A percentile compares a stretch with the other conserved stretches of the same genome.
Conservation (phyloP, 2,888 invertebrate species). For the Andrena bicolor region DNA sequence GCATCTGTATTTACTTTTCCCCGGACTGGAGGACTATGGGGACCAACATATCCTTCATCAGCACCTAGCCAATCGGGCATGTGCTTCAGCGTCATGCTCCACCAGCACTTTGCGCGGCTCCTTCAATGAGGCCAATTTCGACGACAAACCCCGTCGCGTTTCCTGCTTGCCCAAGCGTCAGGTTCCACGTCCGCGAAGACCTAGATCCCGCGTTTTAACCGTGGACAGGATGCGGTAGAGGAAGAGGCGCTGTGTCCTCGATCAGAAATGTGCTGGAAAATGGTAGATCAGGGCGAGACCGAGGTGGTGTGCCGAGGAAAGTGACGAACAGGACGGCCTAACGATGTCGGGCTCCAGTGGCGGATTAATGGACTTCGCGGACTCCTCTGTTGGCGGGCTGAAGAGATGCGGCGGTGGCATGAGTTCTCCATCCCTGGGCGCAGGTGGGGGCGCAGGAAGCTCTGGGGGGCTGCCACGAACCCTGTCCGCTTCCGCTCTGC, state of each 20-base stretch:
- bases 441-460: slow-evolving; percentile 72
- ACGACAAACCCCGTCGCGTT: background rate
- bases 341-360: slow-evolving; percentile 81
- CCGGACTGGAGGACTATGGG: background rate
- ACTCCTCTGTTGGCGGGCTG: slow-evolving; percentile 68
- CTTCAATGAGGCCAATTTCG: background rate
- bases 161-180: background rate
- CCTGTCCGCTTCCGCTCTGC: slow-evolving; percentile 92
- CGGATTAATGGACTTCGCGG: slow-evolving; percentile 75
- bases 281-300: background rate
- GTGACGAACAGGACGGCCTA: slow-evolving; percentile 41
- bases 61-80: background rate
- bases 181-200: background rate
- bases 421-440: slow-evolving; percentile 84
- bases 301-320: slow-evolving; percentile 23
- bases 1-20: background rate
- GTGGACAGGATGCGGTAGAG: background rate
- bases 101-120: no score
- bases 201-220: background rate
- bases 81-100: background rate
- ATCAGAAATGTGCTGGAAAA: slow-evolving; percentile 8
- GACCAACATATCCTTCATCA: background rate
- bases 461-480: slow-evolving; percentile 88
- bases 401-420: slow-evolving; percentile 85
- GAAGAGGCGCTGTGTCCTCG: background rate